Conservation (phyloP, 2,888 invertebrate species). For the Epirrhoe tristata region DNA sequence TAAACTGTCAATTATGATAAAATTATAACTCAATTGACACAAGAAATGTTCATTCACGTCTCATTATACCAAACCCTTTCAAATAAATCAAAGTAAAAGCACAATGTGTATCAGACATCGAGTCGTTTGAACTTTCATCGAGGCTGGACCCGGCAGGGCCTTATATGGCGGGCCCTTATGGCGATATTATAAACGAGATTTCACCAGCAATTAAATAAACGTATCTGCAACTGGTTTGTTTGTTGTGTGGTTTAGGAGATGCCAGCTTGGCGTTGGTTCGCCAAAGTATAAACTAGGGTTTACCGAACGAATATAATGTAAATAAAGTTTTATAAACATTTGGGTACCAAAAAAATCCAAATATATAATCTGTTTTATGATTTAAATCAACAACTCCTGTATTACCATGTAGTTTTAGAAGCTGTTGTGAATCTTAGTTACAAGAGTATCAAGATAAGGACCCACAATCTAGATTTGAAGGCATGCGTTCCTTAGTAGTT, state of each 20-base stretch:
- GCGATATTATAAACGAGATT: constrained; percentile 45
- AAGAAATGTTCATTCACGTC: constrained; percentile 35
- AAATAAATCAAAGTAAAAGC: constrained; percentile 36
- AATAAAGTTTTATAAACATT: constrained; percentile 11
- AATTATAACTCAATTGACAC: constrained; percentile 30
- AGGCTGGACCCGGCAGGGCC: constrained; percentile 27
- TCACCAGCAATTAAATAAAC: constrained; percentile 50
- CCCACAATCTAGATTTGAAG: not conserved
- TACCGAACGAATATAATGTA: constrained; percentile 5
- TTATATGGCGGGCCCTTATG: constrained; percentile 38
- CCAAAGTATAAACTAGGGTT: constrained; percentile 15
- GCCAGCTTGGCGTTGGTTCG: constrained; percentile 6
- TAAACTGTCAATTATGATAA: constrained; percentile 32
- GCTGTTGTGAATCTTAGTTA: not conserved
- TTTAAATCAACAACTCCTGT: not conserved
- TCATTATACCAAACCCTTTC: constrained; percentile 36
- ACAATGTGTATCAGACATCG: constrained; percentile 43
- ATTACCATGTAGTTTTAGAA: not conserved
- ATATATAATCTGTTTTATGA: not conserved
- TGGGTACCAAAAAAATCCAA: not conserved
- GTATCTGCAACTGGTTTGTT: constrained; percentile 38
- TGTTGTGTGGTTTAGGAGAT: constrained; percentile 27
- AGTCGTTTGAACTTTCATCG: constrained; percentile 36
- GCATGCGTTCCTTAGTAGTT: not conserved
- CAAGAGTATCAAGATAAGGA: not conserved